Conservation (phyloP, 2,113 vertebrate genomes). For the Rhinoptilus africanus region DNA sequence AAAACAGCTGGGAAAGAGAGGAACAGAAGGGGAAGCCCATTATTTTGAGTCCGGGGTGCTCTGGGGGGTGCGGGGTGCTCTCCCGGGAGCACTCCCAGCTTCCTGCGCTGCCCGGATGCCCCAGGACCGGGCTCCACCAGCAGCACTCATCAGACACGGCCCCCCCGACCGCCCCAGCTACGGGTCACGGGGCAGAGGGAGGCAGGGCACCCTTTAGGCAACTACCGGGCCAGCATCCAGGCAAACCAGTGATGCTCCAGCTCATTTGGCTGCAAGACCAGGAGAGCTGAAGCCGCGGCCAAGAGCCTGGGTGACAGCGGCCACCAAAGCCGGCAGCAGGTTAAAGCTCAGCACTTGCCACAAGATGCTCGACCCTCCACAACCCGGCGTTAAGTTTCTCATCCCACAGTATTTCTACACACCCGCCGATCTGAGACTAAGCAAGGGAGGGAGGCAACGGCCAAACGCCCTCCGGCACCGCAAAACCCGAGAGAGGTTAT, state of each 20-base stretch:
- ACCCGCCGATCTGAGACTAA: background rate
- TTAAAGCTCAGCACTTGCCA: background rate
- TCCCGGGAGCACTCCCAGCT: background rate
- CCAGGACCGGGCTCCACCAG: background rate
- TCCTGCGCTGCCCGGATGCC: background rate
- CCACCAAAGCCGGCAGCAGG: background rate
- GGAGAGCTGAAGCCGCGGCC: background rate
- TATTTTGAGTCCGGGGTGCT: background rate
- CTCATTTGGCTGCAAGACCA: background rate
- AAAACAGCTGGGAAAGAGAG: background rate
- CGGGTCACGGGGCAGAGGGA: fast-evolving
- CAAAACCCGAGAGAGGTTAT: background rate
- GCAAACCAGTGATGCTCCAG: background rate
- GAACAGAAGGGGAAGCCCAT: background rate
- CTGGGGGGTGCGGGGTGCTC: no score
- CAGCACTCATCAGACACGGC: background rate
- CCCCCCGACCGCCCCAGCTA: fast-evolving
- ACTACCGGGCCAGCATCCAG: background rate
- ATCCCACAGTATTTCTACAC: background rate
- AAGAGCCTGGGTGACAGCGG: background rate
- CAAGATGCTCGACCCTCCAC: background rate
- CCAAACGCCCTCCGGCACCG: background rate
- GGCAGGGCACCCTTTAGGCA: background rate
- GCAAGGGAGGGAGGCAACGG: background rate
- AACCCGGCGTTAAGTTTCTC: background rate